Evolutionary conservation across 2,888 invertebrate genomes (phyloP).

Genomic region (Tubulanus polymorphus): DNA sequence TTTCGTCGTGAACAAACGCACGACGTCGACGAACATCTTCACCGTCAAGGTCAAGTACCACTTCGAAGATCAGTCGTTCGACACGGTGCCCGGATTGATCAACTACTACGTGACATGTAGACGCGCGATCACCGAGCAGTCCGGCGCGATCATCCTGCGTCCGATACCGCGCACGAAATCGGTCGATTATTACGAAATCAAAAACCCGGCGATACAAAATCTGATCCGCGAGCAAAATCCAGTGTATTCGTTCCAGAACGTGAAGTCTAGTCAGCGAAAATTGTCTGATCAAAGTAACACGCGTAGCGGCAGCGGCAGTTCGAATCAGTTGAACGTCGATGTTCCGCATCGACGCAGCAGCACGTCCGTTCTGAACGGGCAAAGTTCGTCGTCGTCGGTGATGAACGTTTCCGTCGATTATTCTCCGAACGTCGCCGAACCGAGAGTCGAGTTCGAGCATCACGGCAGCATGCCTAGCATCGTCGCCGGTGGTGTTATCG

Average conservation of each 20-base stretch:
- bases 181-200: constrained; percentile 34
- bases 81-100: constrained; percentile 87
- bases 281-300: not conserved
- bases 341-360: not conserved
- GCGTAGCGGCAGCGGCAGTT: not conserved
- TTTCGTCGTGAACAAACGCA: constrained; percentile 77
- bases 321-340: not conserved
- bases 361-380: not conserved
- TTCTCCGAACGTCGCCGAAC: no score
- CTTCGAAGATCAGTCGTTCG: constrained; percentile 90
- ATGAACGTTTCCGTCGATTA: no score
- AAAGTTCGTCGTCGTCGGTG: not conserved
- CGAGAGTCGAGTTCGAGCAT: not conserved
- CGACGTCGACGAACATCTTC: constrained; percentile 32
- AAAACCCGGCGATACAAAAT: not conserved
- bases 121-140: constrained; percentile 81
- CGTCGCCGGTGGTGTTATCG: not conserved
- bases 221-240: not conserved
- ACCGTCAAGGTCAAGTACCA: constrained; percentile 71
- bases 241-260: not conserved
- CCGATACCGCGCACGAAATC: constrained; percentile 72
- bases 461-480: not conserved
- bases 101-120: constrained; percentile 89
- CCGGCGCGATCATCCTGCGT: constrained; percentile 80
- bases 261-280: not conserved